Base-by-base conservation (phyloP, 2,797 vertebrate species). In the Brotogeris chrysoptera region DNA sequence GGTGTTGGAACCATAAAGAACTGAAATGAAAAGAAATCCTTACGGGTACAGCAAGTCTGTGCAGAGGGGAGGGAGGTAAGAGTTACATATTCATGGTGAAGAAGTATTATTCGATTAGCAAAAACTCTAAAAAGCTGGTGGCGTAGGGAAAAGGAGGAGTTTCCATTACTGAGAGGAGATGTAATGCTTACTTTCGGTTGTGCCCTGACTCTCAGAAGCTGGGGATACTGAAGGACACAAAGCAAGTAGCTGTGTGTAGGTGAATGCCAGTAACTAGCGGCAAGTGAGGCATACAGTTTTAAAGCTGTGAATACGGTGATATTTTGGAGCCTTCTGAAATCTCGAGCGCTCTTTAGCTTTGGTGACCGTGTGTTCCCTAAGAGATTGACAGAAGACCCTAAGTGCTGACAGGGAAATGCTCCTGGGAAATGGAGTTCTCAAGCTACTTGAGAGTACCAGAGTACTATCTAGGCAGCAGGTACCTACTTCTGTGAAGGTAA, bases 71-170 rank as follows among this genome's bases (percentile, higher is more conserved):
- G 13, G 10, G 30, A n/a, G 39, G 21, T 6, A n/a, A 50, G 34
- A n/a, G 19, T 76, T 38, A n/a, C 1, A 0, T 4, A 11, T 27
- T 38, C 18, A 1, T 61, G 34, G 25, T 57, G 43, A 38, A 64
- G 47, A 66, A 85, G 16, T 55, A 16, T 1, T 13, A 39, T n/a
- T 63, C 46, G 43, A 66, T 66, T 10, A 46, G 61, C 12, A 60
- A 80, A 78, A 83, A 10, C n/a, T 65, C 4, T 0, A 34, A 52
- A 79, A 53, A 39, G 10, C 2, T 27, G 46, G 16, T 85, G 64
- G 41, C 18, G 16, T 1, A 21, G 38, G 46, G 44, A 74, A 79
- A 86, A 89, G 11, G 25, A 82, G 14, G 10, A 36, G 18, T 28
- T 86, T 47, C 57, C 10, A 6, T 16, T 49, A 28, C 0, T 81